These are phyloP conservation scores for Triops longicaudatus DNA, from an alignment of 1,140 invertebrate genomes.

Conservation along the genomic window DNA sequence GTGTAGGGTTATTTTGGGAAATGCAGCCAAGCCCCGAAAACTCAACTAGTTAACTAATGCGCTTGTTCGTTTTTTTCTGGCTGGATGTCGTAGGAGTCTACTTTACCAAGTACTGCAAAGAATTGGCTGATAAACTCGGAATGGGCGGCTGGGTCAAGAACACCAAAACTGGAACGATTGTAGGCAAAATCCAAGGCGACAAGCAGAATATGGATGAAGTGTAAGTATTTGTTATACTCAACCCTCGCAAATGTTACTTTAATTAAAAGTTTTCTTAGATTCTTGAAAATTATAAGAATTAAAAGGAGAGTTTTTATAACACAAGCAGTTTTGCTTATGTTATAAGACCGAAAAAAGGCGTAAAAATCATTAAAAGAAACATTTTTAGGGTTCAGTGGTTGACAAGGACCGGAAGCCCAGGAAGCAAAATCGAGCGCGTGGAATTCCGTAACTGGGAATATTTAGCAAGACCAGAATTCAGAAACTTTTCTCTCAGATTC, in stretches of 20 bases:
- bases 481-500: conserved; percentile 73
- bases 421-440: conserved; percentile 69
- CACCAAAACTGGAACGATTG: conserved; percentile 70
- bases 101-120: conserved; percentile 78
- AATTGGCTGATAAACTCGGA: conserved; percentile 57
- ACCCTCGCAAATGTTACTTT: conserved; percentile 5
- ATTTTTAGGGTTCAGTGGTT: conserved; percentile 70
- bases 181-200: conserved; percentile 75
- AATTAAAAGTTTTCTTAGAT: conserved; percentile 13
- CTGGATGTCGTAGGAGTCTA: conserved; percentile 56
- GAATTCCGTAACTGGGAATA: conserved; percentile 72
- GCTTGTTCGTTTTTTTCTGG: conserved; percentile 25
- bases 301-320: no score
- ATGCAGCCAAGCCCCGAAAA: neutral
- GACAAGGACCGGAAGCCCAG: conserved; percentile 69
- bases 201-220: conserved; percentile 69
- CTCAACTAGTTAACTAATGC: neutral
- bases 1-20: neutral
- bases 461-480: conserved; percentile 63
- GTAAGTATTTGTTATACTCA: conserved; percentile 49
- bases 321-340: neutral
- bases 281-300: no score
- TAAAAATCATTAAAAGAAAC: neutral
- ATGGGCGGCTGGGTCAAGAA: conserved; percentile 86
- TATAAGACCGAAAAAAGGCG: neutral